Evolutionary conservation across 1,140 invertebrate species (phyloP).

Genomic region (Conus betulinus): DNA sequence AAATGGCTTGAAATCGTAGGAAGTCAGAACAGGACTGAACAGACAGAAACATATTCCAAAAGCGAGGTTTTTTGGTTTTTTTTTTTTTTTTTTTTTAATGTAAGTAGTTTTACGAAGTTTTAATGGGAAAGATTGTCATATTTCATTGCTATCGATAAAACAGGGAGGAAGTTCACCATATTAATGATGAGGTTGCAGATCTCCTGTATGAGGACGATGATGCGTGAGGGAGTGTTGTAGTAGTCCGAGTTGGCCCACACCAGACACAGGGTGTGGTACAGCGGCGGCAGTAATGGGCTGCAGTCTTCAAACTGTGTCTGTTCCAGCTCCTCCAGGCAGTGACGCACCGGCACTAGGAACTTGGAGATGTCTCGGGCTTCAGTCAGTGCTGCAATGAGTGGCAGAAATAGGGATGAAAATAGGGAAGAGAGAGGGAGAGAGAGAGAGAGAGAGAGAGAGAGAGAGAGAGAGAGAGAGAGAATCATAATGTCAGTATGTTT

Average conservation of each 20-base stretch:
- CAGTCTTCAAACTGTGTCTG: conserved; percentile 79
- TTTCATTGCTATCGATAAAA: too few species aligned
- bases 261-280: conserved; percentile 90
- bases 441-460: conserved; percentile 20
- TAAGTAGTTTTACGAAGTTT: too few species aligned
- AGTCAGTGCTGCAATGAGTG: conserved; percentile 81
- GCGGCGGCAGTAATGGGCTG: conserved; percentile 70
- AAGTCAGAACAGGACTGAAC: too few species aligned
- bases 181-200: conserved; percentile 93
- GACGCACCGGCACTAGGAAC: conserved; percentile 88
- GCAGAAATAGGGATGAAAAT: background rate
- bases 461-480: conserved; percentile 18
- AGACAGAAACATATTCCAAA: too few species aligned
- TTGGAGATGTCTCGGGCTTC: conserved; percentile 93
- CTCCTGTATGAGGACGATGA: conserved; percentile 92
- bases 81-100: too few species aligned
- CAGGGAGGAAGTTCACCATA: conserved; percentile 52
- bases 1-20: too few species aligned
- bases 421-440: background rate
- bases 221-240: conserved; percentile 91
- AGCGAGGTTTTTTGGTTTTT: too few species aligned
- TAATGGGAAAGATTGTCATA: too few species aligned
- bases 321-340: conserved; percentile 87
- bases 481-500: background rate
- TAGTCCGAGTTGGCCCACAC: conserved; percentile 93